Base-by-base conservation (phyloP, 1,140 invertebrate genomes). In the Macrocentrus cingulum region DNA sequence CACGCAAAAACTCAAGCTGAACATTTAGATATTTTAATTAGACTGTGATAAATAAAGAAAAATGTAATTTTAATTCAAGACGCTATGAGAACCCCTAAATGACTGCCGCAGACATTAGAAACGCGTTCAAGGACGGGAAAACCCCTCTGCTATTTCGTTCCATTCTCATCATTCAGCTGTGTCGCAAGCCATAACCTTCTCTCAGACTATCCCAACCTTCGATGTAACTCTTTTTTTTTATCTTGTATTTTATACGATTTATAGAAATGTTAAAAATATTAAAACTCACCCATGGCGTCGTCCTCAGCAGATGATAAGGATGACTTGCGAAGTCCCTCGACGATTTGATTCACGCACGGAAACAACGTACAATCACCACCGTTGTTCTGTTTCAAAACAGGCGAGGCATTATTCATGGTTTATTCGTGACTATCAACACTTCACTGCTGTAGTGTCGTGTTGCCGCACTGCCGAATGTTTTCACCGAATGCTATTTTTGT, bases 91-190 rank as follows among this genome's bases (percentile, higher is more conserved):
- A 59, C 50, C 56, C 16, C 56, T 55, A 46, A 42, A 22, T n/a
- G 54, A 29, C 36, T 42, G 9, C 11, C 48, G 59, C 53, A 67
- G 62, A 66, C 62, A 56, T 62, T 60, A 55, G 59, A 54, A 52
- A 49, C 54, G 42, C 58, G 45, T 58, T 69, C 66, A 69, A 69
- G 66, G 67, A 62, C 66, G 67, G 67, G 67, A 62, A 67, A 67
- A 66, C 60, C 67, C 66, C 65, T 59, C 19, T 56, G 36, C 20
- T 23, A 60, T 18, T 34, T 44, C 53, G 22, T 62, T 49, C 23
- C 39, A 41, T 41, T 48, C 50, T 41, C 46, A 9, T 13, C 42
- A 49, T 20, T 34, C 34, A 29, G 25, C 34, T 5, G n/a, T 15
- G 19, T 41, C 34, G 25, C 36, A 46, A 19, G 15, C 39, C 19